Conservation (phyloP, 1,140 invertebrate species). For the Mylabris phalerata region DNA sequence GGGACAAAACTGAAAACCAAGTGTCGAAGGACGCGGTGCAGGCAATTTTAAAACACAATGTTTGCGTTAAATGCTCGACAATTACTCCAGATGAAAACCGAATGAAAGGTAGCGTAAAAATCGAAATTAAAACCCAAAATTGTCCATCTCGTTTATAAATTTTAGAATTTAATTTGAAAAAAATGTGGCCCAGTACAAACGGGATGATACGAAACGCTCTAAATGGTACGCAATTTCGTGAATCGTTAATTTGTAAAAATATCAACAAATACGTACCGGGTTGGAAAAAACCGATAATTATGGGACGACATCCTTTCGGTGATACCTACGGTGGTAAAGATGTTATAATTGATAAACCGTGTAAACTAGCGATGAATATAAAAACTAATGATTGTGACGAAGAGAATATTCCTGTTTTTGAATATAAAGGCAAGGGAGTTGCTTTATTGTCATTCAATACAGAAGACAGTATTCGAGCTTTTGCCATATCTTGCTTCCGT, state of each 20-base stretch:
- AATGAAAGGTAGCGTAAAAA: slow-evolving; percentile 52
- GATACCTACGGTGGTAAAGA: slow-evolving; percentile 74
- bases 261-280: slow-evolving; percentile 66
- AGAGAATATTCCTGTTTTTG: slow-evolving; percentile 47
- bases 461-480: slow-evolving; percentile 57
- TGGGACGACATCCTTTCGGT: slow-evolving; percentile 69
- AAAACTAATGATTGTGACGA: slow-evolving; percentile 41
- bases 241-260: slow-evolving; percentile 69
- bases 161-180: slow-evolving; percentile 67
- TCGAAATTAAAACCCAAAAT: slow-evolving; percentile 1
- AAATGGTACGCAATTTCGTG: slow-evolving; percentile 70
- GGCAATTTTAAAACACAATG: slow-evolving; percentile 69
- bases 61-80: slow-evolving; percentile 71
- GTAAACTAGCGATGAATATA: slow-evolving; percentile 27
- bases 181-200: slow-evolving; percentile 74
- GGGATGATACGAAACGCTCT: slow-evolving; percentile 73
- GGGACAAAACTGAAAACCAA: slow-evolving; percentile 67
- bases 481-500: slow-evolving; percentile 58
- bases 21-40: slow-evolving; percentile 64
- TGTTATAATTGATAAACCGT: slow-evolving; percentile 31
- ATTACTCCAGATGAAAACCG: slow-evolving; percentile 71
- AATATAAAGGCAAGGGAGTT: slow-evolving; percentile 58
- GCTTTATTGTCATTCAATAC: slow-evolving; percentile 64
- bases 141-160: not conserved
- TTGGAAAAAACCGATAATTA: slow-evolving; percentile 60